Percentiles rank a stretch among this genome's conserved stretches.
phyloP scores from a whole-genome alignment of 2,797 vertebrate species.

The Champsocephalus esox region DNA sequence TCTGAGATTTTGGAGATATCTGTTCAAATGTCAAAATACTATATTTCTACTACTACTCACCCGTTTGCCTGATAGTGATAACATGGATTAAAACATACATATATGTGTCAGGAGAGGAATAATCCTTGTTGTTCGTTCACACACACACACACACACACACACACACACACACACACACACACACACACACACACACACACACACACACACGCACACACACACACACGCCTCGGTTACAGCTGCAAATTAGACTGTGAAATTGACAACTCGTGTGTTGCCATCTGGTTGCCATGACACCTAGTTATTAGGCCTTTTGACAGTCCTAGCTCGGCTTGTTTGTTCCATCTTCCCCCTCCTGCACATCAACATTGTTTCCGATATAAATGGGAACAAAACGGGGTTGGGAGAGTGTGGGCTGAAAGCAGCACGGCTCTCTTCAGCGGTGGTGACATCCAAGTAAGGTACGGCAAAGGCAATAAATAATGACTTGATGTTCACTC shows the following conservation, averaged over 20 bases:
- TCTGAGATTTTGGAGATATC: background rate
- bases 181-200: constrained; percentile 25
- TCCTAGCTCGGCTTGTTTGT: constrained; percentile 52
- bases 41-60: background rate
- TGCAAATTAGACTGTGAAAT: constrained; percentile 85
- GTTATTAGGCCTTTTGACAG: constrained; percentile 70
- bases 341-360: constrained; percentile 40
- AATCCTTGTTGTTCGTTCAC: constrained; percentile 28
- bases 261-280: constrained; percentile 78
- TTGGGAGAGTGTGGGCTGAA: constrained; percentile 32
- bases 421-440: constrained; percentile 26
- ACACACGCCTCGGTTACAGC: constrained; percentile 60
- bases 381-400: constrained; percentile 35
- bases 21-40: background rate
- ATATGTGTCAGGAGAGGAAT: constrained; percentile 21
- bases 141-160: constrained; percentile 6
- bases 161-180: constrained; percentile 9
- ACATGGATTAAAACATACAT: background rate
- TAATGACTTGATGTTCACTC: constrained; percentile 18
- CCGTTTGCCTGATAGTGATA: background rate
- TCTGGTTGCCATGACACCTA: constrained; percentile 82
- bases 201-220: constrained; percentile 25
- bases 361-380: constrained; percentile 53
- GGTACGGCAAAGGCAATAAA: constrained; percentile 13
- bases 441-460: constrained; percentile 23